A percentile compares a stretch with the other conserved stretches of the same genome.
Conservation (phyloP, 2,888 invertebrate genomes). For the Nymphalis c-album region DNA sequence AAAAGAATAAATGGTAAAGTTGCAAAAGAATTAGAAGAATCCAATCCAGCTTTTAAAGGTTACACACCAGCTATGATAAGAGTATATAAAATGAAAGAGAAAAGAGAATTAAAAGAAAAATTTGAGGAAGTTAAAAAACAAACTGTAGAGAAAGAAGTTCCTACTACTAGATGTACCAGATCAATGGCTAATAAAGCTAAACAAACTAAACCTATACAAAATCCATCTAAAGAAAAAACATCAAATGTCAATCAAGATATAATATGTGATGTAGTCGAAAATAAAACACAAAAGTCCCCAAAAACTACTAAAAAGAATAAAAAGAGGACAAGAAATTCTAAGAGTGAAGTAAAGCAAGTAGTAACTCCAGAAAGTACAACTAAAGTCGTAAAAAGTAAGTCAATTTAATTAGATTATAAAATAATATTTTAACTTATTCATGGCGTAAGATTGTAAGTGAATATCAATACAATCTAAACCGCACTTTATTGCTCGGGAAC, state of each 20-base stretch:
- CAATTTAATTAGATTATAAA: no score
- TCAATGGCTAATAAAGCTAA: conserved; percentile 49
- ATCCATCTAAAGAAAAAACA: background rate
- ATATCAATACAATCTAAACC: no score
- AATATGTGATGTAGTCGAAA: conserved; percentile 16
- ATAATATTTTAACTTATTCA: no score
- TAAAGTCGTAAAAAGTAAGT: conserved; percentile 50
- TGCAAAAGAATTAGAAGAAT: conserved; percentile 56
- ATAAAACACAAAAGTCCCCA: conserved; percentile 20
- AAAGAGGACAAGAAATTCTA: conserved; percentile 44
- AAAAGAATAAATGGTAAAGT: conserved; percentile 71
- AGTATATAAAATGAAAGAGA: conserved; percentile 73
- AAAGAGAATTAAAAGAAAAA: conserved; percentile 68
- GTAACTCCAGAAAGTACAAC: conserved; percentile 41
- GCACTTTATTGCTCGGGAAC: no score
- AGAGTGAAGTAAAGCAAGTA: conserved; percentile 48
- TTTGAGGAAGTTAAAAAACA: conserved; percentile 54
- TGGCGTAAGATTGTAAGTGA: no score
- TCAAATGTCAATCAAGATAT: conserved; percentile 14
- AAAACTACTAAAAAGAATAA: conserved; percentile 44
- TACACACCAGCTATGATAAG: conserved; percentile 83
- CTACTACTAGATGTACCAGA: conserved; percentile 53
- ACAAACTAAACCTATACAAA: conserved; percentile 3
- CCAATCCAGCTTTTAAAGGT: conserved; percentile 53
- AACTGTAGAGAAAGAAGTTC: conserved; percentile 44